Evolutionary conservation across 2,888 invertebrate genomes (phyloP).

Genomic region (Synergus laeviventris): DNA sequence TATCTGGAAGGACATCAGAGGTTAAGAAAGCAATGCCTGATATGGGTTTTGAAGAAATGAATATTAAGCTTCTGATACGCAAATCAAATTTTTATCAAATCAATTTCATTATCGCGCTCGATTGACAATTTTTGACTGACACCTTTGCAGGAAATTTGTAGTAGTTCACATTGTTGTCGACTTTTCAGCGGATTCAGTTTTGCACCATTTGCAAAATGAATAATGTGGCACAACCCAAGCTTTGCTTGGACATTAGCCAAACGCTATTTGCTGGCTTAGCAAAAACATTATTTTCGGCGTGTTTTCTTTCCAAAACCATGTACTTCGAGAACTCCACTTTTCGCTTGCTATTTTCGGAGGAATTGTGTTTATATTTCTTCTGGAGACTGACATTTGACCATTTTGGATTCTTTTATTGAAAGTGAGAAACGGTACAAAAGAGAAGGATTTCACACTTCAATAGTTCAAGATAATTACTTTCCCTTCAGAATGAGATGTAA

Average conservation of each 20-base stretch:
- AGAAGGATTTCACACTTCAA: neutral
- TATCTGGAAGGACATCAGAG: constrained; percentile 32
- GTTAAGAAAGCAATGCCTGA: constrained; percentile 36
- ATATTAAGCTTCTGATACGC: no score
- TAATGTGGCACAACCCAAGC: constrained; percentile 31
- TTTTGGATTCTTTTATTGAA: neutral
- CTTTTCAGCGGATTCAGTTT: constrained; percentile 22
- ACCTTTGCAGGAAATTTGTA: neutral
- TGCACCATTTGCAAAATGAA: constrained; percentile 35
- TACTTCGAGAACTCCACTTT: constrained; percentile 32
- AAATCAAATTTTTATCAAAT: neutral
- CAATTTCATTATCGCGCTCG: neutral
- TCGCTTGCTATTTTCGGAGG: constrained; percentile 16
- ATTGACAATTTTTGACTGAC: neutral
- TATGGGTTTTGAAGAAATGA: neutral
- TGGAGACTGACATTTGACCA: constrained; percentile 11
- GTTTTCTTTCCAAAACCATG: constrained; percentile 37
- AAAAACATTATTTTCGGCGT: constrained; percentile 38
- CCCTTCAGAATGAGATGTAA: neutral
- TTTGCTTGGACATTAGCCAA: constrained; percentile 37
- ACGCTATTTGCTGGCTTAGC: constrained; percentile 37
- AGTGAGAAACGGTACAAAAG: neutral
- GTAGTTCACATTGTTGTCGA: constrained; percentile 30
- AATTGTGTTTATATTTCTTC: constrained; percentile 33
- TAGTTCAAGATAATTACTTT: no score